Evolutionary conservation across 2,888 invertebrate genomes (phyloP).

Genomic region (Rapana venosa): DNA sequence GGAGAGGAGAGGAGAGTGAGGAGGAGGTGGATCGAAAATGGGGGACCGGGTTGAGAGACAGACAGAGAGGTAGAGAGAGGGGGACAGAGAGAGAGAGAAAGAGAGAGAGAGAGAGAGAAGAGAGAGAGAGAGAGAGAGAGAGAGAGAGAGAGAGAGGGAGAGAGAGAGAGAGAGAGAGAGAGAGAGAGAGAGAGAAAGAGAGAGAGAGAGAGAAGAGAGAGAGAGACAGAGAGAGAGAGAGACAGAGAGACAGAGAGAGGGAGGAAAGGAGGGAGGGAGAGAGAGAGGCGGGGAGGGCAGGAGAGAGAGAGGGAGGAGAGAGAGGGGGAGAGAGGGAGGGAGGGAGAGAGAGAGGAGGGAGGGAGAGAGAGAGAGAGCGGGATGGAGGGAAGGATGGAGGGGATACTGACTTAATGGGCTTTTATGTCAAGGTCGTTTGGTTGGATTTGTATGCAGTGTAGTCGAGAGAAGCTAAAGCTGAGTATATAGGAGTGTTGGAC

Average conservation of each 20-base stretch:
- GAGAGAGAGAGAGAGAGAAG: constrained; percentile 8
- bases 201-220: constrained; percentile 10
- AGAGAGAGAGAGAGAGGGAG: neutral
- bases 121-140: too few relatives aligned
- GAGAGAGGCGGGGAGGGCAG: neutral
- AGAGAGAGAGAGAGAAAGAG: constrained; percentile 5
- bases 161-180: neutral
- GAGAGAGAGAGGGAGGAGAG: neutral
- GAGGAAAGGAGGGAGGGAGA: neutral
- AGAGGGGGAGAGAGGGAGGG: neutral
- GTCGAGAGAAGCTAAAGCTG: too few relatives aligned
- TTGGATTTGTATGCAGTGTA: too few relatives aligned
- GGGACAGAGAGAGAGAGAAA: constrained; percentile 1
- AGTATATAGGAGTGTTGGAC: too few relatives aligned
- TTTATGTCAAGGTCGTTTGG: too few relatives aligned
- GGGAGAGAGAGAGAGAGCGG: too few relatives aligned
- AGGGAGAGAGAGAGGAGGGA: neutral
- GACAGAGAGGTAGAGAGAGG: neutral
- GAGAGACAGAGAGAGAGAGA: neutral
- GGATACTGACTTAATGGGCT: neutral
- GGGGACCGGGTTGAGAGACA: too few relatives aligned
- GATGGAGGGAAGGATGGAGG: neutral
- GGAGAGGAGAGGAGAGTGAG: too few relatives aligned
- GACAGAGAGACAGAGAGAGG: neutral
- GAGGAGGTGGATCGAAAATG: too few relatives aligned